phyloP scores from a whole-genome alignment of 2,888 invertebrate genomes.

The Pristionchus mayeri region DNA sequence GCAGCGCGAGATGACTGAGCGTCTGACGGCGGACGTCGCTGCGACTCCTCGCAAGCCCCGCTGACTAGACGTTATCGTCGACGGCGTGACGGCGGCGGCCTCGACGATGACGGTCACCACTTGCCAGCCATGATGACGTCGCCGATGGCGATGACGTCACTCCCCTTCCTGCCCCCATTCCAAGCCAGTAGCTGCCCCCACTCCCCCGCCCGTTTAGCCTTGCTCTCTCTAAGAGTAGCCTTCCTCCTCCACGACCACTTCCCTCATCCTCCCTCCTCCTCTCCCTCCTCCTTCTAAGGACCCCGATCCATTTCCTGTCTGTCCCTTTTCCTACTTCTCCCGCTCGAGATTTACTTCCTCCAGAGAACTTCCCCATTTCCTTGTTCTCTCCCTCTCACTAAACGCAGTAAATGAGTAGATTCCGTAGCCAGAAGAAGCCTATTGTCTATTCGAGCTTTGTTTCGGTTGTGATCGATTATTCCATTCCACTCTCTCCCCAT shows the following conservation, averaged over 20 bases:
- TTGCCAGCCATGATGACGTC: background rate
- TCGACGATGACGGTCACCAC: background rate
- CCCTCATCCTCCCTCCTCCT: background rate
- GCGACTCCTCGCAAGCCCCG: conserved; percentile 5
- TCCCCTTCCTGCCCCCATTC: background rate
- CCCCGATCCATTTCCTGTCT: background rate
- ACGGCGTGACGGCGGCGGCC: conserved; percentile 7
- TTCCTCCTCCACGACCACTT: background rate
- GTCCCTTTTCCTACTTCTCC: background rate
- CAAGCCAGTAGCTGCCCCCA: background rate
- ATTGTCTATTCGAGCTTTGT: background rate
- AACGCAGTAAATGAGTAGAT: conserved; percentile 5
- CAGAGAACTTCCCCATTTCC: background rate
- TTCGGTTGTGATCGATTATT: conserved; percentile 2
- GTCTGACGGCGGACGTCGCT: conserved; percentile 52
- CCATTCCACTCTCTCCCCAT: background rate
- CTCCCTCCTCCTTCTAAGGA: conserved; percentile 16
- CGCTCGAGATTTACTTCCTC: background rate
- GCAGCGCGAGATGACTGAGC: conserved; percentile 70
- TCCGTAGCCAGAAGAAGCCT: background rate
- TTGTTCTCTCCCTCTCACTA: background rate
- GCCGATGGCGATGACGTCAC: background rate
- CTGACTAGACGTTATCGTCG: conserved; percentile 35
- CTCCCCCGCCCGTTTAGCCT: background rate
- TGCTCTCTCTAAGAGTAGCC: no score